These are phyloP conservation scores for Columbina picui DNA, from an alignment of 2,113 vertebrate genomes.

Conservation along the genomic window DNA sequence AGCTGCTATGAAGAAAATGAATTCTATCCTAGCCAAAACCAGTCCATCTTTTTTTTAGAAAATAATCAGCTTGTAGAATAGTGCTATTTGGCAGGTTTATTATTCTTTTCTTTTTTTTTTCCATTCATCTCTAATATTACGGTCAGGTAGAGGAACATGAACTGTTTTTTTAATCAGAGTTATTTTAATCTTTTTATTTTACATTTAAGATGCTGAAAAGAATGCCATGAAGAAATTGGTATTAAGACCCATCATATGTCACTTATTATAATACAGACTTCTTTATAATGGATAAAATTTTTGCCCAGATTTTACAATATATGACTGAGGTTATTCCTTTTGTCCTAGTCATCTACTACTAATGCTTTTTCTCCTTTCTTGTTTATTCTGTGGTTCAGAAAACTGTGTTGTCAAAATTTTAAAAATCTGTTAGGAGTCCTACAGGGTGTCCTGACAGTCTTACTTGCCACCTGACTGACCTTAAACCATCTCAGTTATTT, in stretches of 20 bases:
- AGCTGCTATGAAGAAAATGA: background rate
- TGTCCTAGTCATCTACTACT: background rate
- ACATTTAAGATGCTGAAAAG: background rate
- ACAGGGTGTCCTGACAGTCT: background rate
- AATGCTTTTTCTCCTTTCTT: background rate
- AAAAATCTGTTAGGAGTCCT: background rate
- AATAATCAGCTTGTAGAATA: background rate
- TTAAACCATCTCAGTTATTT: too few relatives aligned
- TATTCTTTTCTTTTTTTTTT: background rate
- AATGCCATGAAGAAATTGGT: background rate
- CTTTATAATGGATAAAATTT: background rate
- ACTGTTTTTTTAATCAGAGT: background rate
- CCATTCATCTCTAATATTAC: background rate
- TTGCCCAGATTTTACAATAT: background rate
- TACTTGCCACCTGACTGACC: background rate
- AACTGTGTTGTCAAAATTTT: background rate
- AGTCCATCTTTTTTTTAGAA: background rate
- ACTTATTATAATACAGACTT: background rate
- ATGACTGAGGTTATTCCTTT: background rate
- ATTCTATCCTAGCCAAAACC: background rate
- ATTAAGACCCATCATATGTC: background rate
- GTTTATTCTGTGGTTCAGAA: background rate
- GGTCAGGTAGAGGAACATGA: background rate
- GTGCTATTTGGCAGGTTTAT: background rate
- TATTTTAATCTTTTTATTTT: background rate